Conservation (phyloP, 1,140 invertebrate genomes). For the Pomacea maculata region DNA sequence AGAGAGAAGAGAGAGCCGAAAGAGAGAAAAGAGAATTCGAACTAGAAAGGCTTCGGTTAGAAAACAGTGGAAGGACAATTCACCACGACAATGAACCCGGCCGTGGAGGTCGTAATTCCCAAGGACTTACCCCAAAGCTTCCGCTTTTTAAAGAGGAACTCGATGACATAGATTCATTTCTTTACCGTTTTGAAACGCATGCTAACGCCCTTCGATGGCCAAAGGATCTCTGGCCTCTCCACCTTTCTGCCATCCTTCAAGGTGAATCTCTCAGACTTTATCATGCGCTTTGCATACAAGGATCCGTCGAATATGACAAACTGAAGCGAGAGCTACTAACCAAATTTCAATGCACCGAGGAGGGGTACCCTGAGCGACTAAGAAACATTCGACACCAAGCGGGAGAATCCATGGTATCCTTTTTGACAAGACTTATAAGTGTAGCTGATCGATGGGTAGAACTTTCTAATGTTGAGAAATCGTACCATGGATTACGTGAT, state of each 20-base stretch:
- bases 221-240: neutral
- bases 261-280: neutral
- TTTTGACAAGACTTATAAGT: neutral
- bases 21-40: too few species aligned
- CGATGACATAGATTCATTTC: constrained; percentile 1
- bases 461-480: neutral
- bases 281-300: neutral
- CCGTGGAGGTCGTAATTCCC: too few species aligned
- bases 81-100: too few species aligned
- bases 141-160: constrained; percentile 5
- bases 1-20: too few species aligned
- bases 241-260: neutral
- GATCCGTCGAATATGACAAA: neutral
- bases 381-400: neutral
- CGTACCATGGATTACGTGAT: neutral
- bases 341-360: neutral
- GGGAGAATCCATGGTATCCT: neutral
- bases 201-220: neutral
- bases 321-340: neutral
- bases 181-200: constrained; percentile 7
- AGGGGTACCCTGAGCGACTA: neutral
- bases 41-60: too few species aligned
- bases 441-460: neutral
- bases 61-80: too few species aligned
- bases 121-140: neutral